phyloP scores from a whole-genome alignment of 2,888 invertebrate species.

The Poecilobothrus nobilitatus region DNA sequence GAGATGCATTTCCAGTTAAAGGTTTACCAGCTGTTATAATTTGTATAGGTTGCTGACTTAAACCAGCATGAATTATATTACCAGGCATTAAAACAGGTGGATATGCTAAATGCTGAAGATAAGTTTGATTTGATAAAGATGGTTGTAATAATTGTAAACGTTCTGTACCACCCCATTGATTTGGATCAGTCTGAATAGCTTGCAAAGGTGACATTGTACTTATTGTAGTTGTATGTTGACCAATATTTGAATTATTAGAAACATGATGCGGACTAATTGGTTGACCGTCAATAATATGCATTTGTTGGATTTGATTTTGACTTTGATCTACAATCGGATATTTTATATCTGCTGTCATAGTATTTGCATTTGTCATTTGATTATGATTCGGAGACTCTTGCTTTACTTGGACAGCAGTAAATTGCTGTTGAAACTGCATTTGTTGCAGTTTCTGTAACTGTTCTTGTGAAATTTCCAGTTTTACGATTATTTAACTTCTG shows the following conservation, averaged over 20 bases:
- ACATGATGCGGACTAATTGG: constrained; percentile 46
- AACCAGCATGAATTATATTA: constrained; percentile 54
- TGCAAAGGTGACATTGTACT: constrained; percentile 72
- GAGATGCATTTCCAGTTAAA: constrained; percentile 73
- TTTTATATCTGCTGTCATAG: constrained; percentile 32
- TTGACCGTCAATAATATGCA: constrained; percentile 42
- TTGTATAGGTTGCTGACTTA: constrained; percentile 48
- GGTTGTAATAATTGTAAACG: constrained; percentile 77
- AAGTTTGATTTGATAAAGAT: constrained; percentile 62
- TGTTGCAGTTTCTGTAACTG: constrained; percentile 54
- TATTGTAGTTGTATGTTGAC: constrained; percentile 53
- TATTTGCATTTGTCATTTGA: constrained; percentile 22
- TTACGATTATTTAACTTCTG: background rate
- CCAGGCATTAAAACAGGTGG: constrained; percentile 77
- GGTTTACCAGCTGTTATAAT: constrained; percentile 77
- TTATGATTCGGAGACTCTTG: constrained; percentile 41
- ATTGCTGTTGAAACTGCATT: constrained; percentile 51
- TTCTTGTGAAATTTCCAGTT: constrained; percentile 43
- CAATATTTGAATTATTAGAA: constrained; percentile 34
- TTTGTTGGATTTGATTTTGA: constrained; percentile 45
- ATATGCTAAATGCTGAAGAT: constrained; percentile 65
- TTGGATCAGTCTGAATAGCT: constrained; percentile 51
- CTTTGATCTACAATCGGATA: constrained; percentile 45
- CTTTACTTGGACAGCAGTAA: constrained; percentile 42
- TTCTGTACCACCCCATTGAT: constrained; percentile 65